Evolutionary conservation across 2,797 vertebrate genomes (phyloP).

Genomic region (Microhierax caerulescens): DNA sequence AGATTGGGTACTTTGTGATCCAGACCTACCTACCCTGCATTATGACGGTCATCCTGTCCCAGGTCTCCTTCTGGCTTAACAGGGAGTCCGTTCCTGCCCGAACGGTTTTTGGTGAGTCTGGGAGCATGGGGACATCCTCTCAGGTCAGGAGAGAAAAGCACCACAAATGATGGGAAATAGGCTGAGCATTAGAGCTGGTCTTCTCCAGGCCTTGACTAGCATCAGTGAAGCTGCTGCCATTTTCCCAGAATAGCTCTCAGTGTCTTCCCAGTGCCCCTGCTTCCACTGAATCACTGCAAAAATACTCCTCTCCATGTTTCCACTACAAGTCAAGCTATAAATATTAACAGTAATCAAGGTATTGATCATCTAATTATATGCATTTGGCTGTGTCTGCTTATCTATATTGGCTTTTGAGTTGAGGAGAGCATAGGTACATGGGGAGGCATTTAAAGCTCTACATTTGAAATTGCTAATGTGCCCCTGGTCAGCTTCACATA

Average conservation of each 20-base stretch:
- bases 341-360: slow-evolving; percentile 32
- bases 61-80: slow-evolving; percentile 99
- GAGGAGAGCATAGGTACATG: background rate
- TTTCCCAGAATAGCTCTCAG: background rate
- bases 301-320: background rate
- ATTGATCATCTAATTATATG: slow-evolving; percentile 20
- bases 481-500: background rate
- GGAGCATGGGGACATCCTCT: background rate
- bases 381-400: slow-evolving; percentile 23
- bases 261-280: background rate
- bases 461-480: slow-evolving; percentile 3
- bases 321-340: background rate
- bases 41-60: slow-evolving; percentile 99
- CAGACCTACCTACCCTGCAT: slow-evolving; percentile 99
- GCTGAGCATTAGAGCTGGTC: background rate
- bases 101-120: slow-evolving; percentile 93
- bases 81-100: slow-evolving; percentile 96
- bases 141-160: background rate
- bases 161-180: background rate
- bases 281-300: background rate
- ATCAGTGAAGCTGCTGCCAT: background rate
- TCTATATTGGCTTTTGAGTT: background rate
- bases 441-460: slow-evolving; percentile 4
- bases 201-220: background rate
- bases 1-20: slow-evolving; percentile 99